Percentiles rank a stretch among this genome's conserved stretches.
Conservation (phyloP, 1,140 invertebrate species). For the Drosophila nebulosa region DNA sequence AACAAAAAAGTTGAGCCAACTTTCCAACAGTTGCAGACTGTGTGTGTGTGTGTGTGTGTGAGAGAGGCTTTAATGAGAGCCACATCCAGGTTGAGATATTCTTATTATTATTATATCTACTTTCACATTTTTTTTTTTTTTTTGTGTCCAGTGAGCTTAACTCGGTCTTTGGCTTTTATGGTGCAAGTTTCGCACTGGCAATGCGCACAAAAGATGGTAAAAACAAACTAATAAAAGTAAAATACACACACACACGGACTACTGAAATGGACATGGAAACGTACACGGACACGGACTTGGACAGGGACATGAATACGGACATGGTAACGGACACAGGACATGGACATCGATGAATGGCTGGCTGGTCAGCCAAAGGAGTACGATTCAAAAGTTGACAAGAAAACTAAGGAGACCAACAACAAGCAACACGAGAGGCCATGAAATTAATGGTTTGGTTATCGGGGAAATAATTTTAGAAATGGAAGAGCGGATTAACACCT, state of each 20-base stretch:
- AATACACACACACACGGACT: slow-evolving; percentile 44
- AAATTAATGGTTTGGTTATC: slow-evolving; percentile 44
- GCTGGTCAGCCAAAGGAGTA: slow-evolving; percentile 1
- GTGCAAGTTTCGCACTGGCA: slow-evolving; percentile 34
- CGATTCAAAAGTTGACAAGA: slow-evolving; percentile 21
- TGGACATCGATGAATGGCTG: slow-evolving; percentile 24
- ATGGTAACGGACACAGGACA: slow-evolving; percentile 5
- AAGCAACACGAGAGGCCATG: slow-evolving; percentile 10
- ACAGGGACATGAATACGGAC: slow-evolving; percentile 18
- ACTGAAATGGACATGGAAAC: slow-evolving; percentile 25
- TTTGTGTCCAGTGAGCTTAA: slow-evolving; percentile 27
- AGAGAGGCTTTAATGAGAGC: slow-evolving; percentile 57
- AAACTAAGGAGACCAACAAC: slow-evolving; percentile 31
- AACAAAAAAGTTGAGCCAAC: slow-evolving; percentile 41
- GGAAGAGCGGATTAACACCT: neutral
- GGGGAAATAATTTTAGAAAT: too few relatives aligned
- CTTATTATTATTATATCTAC: slow-evolving; percentile 20
- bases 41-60: slow-evolving; percentile 40
- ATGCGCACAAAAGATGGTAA: slow-evolving; percentile 36
- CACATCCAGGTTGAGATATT: slow-evolving; percentile 49
- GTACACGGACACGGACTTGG: slow-evolving; percentile 29
- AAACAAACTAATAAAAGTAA: slow-evolving; percentile 73
- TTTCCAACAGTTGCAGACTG: slow-evolving; percentile 39
- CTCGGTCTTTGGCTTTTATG: slow-evolving; percentile 55
- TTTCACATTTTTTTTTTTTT: slow-evolving; percentile 5